phyloP scores from a whole-genome alignment of 2,888 invertebrate species.

The Thyatira batis region DNA sequence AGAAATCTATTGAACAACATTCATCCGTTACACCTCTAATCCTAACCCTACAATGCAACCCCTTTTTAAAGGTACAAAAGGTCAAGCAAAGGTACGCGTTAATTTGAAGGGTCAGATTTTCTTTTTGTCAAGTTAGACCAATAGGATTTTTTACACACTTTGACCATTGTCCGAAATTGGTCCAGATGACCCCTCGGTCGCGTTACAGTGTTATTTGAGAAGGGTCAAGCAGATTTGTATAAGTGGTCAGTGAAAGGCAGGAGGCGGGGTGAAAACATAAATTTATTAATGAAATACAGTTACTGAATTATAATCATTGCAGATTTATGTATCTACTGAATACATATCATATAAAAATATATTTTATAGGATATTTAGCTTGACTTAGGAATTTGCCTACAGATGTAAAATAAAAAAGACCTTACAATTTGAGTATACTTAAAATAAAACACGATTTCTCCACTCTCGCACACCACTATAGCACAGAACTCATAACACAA shows the following conservation, averaged over 20 bases:
- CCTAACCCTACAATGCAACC: constrained; percentile 47
- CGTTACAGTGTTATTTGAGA: constrained; percentile 54
- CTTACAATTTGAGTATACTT: too few relatives aligned
- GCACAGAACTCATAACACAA: too few relatives aligned
- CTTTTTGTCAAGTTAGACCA: constrained; percentile 60
- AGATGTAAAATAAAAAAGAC: too few relatives aligned
- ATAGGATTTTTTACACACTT: constrained; percentile 61
- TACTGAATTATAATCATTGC: too few relatives aligned
- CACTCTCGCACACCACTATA: too few relatives aligned
- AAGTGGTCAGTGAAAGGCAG: constrained; percentile 38
- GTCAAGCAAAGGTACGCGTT: constrained; percentile 46
- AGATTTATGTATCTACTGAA: neutral
- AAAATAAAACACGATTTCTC: too few relatives aligned
- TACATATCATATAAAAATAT: too few relatives aligned
- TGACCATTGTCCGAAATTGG: constrained; percentile 64
- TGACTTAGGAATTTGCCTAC: too few relatives aligned
- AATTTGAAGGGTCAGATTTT: constrained; percentile 60
- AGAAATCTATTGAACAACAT: constrained; percentile 33
- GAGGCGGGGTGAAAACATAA: neutral
- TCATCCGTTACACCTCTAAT: constrained; percentile 57
- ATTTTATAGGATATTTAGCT: too few relatives aligned
- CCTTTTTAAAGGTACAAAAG: constrained; percentile 43
- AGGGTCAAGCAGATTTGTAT: constrained; percentile 60
- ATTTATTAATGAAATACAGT: neutral
- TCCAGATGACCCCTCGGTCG: constrained; percentile 74